Evolutionary conservation across 2,797 vertebrate genomes (phyloP).

Genomic region (Acropternis orthonyx): DNA sequence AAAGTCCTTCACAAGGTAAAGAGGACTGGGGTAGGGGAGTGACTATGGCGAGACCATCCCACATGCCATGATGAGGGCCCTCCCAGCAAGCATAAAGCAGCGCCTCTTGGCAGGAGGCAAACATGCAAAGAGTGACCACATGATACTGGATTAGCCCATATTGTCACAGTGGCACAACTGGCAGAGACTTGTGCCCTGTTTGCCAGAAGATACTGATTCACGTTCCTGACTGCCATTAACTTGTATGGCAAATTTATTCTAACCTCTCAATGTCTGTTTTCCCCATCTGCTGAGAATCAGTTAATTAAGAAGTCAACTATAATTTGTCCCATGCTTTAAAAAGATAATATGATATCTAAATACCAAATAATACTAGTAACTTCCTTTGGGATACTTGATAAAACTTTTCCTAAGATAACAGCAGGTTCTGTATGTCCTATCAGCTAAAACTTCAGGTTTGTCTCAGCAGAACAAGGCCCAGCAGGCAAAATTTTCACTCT

Average conservation of each 20-base stretch:
- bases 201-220: conserved; percentile 37
- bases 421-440: background rate
- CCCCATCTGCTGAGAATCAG: conserved; percentile 21
- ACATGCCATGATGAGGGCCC: background rate
- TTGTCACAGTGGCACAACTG: conserved; percentile 2
- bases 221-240: conserved; percentile 32
- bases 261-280: conserved; percentile 16
- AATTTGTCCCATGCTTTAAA: background rate
- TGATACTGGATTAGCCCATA: background rate
- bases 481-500: background rate
- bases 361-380: background rate
- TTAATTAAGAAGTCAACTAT: background rate
- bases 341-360: background rate
- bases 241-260: background rate
- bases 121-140: background rate
- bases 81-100: background rate
- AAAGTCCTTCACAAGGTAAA: background rate
- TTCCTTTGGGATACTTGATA: background rate
- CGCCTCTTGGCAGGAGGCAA: background rate
- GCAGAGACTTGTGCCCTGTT: background rate
- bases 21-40: background rate
- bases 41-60: background rate
- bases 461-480: background rate
- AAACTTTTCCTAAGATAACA: background rate
- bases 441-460: background rate